Evolutionary conservation across 2,113 vertebrate genomes (phyloP).

Genomic region (Pelodiscus sinensis): DNA sequence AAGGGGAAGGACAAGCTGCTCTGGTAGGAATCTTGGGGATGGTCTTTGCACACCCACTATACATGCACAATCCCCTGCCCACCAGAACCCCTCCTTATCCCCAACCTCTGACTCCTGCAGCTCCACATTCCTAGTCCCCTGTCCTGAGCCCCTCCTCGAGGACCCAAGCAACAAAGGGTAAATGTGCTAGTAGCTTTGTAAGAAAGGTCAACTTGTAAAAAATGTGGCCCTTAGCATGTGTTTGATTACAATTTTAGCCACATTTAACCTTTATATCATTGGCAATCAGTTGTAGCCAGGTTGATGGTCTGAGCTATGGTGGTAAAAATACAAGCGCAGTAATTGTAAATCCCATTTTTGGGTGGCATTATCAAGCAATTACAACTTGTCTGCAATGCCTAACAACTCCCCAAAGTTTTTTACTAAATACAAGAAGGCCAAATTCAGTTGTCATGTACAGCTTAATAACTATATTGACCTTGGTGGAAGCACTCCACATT

Average conservation of each 20-base stretch:
- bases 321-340: neutral
- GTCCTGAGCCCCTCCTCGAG: no score
- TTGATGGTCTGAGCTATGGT: neutral
- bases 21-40: no score
- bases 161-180: no score
- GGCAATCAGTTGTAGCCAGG: neutral
- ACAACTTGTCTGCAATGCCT: neutral
- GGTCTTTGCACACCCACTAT: no score
- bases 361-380: neutral
- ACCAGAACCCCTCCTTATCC: no score
- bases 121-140: no score
- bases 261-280: no score
- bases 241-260: fast-evolving
- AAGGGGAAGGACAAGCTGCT: no score
- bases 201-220: neutral
- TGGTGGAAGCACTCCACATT: neutral
- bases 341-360: neutral
- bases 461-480: neutral
- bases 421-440: neutral
- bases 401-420: neutral
- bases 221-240: no score
- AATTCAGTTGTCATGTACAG: neutral
- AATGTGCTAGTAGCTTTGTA: neutral
- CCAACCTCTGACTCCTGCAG: no score
- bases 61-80: no score